phyloP scores from a whole-genome alignment of 2,113 vertebrate species.

The Lophius piscatorius region DNA sequence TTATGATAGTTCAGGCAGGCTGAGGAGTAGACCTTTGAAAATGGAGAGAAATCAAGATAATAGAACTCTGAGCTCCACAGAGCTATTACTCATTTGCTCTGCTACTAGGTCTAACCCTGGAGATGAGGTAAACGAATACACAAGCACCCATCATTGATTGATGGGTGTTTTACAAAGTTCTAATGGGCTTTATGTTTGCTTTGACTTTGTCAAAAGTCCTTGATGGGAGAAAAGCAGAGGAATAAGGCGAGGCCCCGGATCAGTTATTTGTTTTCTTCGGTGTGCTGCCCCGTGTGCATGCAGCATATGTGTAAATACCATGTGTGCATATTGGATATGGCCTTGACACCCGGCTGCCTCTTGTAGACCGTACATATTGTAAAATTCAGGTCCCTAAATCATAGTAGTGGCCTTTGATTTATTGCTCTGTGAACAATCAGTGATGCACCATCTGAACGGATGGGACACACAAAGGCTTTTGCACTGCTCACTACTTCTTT shows the following conservation, averaged over 20 bases:
- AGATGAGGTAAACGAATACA: conserved; percentile 29
- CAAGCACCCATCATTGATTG: conserved; percentile 30
- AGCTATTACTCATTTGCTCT: conserved; percentile 20
- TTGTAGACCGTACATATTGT: conserved; percentile 27
- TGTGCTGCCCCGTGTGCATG: conserved; percentile 1
- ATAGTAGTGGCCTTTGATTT: conserved; percentile 62
- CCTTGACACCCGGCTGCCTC: conserved; percentile 18
- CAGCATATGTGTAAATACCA: neutral
- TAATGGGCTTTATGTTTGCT: conserved; percentile 50
- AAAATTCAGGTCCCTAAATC: conserved; percentile 41
- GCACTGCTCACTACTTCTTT: conserved; percentile 30
- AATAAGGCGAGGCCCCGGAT: conserved; percentile 15
- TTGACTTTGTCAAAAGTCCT: conserved; percentile 55
- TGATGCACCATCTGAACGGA: conserved; percentile 49
- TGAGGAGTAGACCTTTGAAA: conserved; percentile 28
- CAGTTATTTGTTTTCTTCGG: conserved; percentile 7
- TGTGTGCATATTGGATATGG: conserved; percentile 14
- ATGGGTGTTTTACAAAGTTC: neutral
- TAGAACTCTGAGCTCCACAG: conserved; percentile 8
- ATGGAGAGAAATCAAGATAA: conserved; percentile 8
- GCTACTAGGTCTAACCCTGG: neutral
- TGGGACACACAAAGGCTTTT: conserved; percentile 32
- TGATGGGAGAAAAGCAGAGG: conserved; percentile 19
- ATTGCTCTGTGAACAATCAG: conserved; percentile 59
- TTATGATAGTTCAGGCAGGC: conserved; percentile 10